phyloP scores from a whole-genome alignment of 1,140 invertebrate genomes.

The Linepithema humile region DNA sequence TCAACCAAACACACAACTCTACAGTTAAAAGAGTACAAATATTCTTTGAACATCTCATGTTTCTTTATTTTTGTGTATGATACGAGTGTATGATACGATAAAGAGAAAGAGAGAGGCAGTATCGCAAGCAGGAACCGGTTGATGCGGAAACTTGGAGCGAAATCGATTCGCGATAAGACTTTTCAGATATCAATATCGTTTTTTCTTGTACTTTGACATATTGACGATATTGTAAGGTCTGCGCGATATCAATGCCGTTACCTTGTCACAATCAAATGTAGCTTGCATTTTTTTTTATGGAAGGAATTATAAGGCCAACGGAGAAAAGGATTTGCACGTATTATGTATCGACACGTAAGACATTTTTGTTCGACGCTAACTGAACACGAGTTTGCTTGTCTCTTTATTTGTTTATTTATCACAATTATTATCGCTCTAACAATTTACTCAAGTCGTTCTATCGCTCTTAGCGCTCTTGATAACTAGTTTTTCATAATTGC shows the following conservation, averaged over 20 bases:
- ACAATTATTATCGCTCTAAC: background rate
- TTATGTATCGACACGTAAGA: background rate
- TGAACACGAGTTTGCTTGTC: background rate
- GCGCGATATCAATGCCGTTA: slow-evolving; percentile 4
- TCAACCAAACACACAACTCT: background rate
- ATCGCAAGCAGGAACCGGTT: slow-evolving; percentile 2
- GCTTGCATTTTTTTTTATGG: background rate
- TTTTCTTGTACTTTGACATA: background rate
- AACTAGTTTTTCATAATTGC: background rate
- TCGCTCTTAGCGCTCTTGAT: background rate
- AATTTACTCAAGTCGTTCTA: background rate
- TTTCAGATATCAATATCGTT: background rate
- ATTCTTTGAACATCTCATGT: background rate
- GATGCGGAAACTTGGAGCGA: background rate
- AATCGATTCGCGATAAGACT: slow-evolving; percentile 7
- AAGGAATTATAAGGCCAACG: background rate
- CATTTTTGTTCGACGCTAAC: background rate
- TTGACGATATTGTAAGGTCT: background rate
- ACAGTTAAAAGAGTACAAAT: background rate
- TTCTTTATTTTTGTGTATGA: background rate
- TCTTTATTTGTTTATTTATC: slow-evolving; percentile 14
- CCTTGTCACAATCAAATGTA: background rate
- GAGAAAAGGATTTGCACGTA: background rate
- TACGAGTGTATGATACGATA: background rate
- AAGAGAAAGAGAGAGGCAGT: no score